phyloP scores from a whole-genome alignment of 2,888 invertebrate species.

The Heliconius erato region DNA sequence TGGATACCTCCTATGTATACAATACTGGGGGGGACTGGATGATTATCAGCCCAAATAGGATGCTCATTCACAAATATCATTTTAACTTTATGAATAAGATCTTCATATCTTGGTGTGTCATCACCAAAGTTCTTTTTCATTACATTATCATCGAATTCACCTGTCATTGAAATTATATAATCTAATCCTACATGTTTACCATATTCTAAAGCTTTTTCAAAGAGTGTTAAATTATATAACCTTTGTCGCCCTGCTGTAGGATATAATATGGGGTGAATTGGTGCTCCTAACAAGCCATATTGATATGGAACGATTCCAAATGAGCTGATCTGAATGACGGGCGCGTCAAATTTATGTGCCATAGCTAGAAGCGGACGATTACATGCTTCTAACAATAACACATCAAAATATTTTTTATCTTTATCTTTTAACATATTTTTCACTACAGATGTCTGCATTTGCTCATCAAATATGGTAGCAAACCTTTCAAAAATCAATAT shows the following conservation, averaged over 20 bases:
- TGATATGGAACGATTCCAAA: slow-evolving; percentile 55
- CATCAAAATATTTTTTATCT: slow-evolving; percentile 57
- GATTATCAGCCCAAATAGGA: slow-evolving; percentile 64
- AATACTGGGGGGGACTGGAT: slow-evolving; percentile 71
- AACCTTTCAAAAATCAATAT: slow-evolving; percentile 29
- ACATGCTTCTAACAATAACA: slow-evolving; percentile 64
- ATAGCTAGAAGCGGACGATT: slow-evolving; percentile 56
- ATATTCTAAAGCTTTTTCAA: slow-evolving; percentile 59
- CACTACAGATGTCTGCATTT: slow-evolving; percentile 50
- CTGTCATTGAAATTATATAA: slow-evolving; percentile 26
- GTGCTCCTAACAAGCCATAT: slow-evolving; percentile 55
- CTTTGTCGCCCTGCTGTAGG: slow-evolving; percentile 51
- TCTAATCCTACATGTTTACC: slow-evolving; percentile 44
- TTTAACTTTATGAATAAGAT: slow-evolving; percentile 59
- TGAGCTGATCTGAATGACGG: slow-evolving; percentile 65
- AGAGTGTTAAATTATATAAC: slow-evolving; percentile 55
- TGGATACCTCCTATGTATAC: slow-evolving; percentile 73
- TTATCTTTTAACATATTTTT: slow-evolving; percentile 47
- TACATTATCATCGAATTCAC: slow-evolving; percentile 46
- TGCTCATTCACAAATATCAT: slow-evolving; percentile 72
- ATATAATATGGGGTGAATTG: slow-evolving; percentile 55
- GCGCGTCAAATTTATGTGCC: slow-evolving; percentile 63
- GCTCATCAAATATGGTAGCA: slow-evolving; percentile 48
- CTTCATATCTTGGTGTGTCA: slow-evolving; percentile 52
- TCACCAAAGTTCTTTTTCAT: slow-evolving; percentile 55